phyloP scores from a whole-genome alignment of 2,797 vertebrate genomes.

The Petrocephalus schoutedeni region DNA sequence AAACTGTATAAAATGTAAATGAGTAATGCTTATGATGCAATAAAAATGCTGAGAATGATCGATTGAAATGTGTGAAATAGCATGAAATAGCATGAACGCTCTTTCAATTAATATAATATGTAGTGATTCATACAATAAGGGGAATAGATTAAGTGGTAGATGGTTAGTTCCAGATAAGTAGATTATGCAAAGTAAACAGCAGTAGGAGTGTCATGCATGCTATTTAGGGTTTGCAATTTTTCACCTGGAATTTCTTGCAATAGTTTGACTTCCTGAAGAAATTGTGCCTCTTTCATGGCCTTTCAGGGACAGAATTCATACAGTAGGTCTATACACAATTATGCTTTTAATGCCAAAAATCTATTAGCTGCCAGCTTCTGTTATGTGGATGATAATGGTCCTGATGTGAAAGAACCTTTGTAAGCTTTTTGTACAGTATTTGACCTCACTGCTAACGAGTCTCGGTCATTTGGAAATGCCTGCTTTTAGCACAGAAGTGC shows the following conservation, averaged over 20 bases:
- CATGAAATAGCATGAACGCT: not conserved
- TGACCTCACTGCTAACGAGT: not conserved
- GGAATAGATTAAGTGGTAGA: not conserved
- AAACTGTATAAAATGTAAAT: slow-evolving; percentile 8
- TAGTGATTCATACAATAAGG: not conserved
- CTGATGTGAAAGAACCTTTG: not conserved
- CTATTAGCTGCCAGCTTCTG: not conserved
- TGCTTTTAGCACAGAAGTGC: not conserved
- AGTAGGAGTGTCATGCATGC: not conserved
- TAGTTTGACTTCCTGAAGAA: slow-evolving; percentile 4
- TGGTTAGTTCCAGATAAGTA: not conserved
- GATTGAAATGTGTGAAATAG: not conserved
- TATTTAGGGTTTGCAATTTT: not conserved
- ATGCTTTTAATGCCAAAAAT: not conserved
- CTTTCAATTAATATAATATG: not conserved
- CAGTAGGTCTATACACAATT: not conserved
- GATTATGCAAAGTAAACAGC: not conserved
- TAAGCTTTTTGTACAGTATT: not conserved
- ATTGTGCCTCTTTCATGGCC: not conserved
- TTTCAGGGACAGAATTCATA: too few relatives aligned
- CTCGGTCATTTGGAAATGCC: not conserved
- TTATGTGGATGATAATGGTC: not conserved
- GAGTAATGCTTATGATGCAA: slow-evolving; percentile 15
- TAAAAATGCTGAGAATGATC: slow-evolving; percentile 23
- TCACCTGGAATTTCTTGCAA: not conserved